Evolutionary conservation across 2,888 invertebrate genomes (phyloP).

Genomic region (Mimachlamys varia): DNA sequence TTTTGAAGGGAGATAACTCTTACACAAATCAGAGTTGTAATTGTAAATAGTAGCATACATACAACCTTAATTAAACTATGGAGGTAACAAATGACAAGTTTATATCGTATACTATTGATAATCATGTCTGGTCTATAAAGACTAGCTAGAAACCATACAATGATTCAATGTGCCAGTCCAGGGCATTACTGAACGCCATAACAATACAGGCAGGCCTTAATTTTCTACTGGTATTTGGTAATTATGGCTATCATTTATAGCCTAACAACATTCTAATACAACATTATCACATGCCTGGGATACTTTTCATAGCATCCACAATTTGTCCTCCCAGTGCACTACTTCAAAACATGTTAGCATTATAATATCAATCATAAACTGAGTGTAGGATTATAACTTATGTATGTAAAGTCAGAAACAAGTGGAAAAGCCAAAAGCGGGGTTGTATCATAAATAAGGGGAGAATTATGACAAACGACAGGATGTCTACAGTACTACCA

Average conservation of each 20-base stretch:
- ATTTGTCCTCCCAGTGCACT: neutral
- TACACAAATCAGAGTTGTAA: too few relatives aligned
- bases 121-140: too few relatives aligned
- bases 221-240: conserved; percentile 8
- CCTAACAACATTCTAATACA: conserved; percentile 27
- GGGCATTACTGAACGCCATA: neutral
- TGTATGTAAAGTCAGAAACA: neutral
- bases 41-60: too few relatives aligned
- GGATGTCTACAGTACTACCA: neutral
- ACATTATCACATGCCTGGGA: conserved; percentile 19
- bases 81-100: too few relatives aligned
- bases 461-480: conserved; percentile 27
- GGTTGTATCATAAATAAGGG: neutral
- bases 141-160: neutral
- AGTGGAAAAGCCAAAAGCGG: neutral
- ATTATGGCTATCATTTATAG: conserved; percentile 12
- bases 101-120: too few relatives aligned
- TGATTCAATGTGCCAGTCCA: neutral
- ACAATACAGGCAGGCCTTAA: neutral
- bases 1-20: too few relatives aligned
- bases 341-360: neutral
- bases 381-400: neutral
- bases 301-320: neutral
- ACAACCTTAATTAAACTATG: too few relatives aligned
- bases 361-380: neutral